Percentiles rank a stretch among this genome's conserved stretches.
Evolutionary conservation across 2,888 invertebrate species (phyloP).

Genomic region (Strigamia maritima): DNA sequence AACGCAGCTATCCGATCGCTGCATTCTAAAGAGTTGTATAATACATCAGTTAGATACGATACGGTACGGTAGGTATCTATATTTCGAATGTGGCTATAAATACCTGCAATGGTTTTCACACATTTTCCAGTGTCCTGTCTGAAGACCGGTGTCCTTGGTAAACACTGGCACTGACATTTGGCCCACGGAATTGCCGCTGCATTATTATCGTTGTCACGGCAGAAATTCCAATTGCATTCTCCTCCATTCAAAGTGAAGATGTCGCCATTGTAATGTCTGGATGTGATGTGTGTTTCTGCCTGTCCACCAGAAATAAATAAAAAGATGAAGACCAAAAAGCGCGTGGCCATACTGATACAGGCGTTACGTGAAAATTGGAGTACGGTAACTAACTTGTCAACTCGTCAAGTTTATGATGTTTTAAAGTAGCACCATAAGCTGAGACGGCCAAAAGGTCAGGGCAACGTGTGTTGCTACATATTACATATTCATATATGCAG

Average conservation of each 20-base stretch:
- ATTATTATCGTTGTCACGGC: conserved; percentile 52
- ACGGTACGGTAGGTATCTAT: too few relatives aligned
- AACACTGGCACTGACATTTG: conserved; percentile 73
- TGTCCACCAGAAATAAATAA: not conserved
- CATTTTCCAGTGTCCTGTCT: conserved; percentile 80
- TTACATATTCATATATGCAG: too few relatives aligned
- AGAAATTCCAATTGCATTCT: conserved; percentile 39
- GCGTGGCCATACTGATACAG: too few relatives aligned
- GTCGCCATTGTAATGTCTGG: conserved; percentile 62
- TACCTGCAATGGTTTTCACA: conserved; percentile 81
- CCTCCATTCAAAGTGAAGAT: conserved; percentile 59
- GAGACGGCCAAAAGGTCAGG: not conserved
- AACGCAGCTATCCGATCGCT: conserved; percentile 67
- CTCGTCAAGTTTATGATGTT: not conserved
- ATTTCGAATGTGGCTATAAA: not conserved
- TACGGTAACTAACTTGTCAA: not conserved
- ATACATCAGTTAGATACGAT: too few relatives aligned
- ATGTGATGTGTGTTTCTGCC: conserved; percentile 53
- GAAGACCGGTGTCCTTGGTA: conserved; percentile 70
- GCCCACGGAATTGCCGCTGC: conserved; percentile 49
- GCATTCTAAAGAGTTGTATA: conserved; percentile 62
- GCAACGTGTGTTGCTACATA: too few relatives aligned
- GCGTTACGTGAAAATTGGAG: too few relatives aligned
- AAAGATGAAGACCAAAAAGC: not conserved
- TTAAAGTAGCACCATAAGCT: not conserved